These are phyloP conservation scores for Portevinia maculata DNA, from an alignment of 2,888 invertebrate species.

Conservation along the genomic window DNA sequence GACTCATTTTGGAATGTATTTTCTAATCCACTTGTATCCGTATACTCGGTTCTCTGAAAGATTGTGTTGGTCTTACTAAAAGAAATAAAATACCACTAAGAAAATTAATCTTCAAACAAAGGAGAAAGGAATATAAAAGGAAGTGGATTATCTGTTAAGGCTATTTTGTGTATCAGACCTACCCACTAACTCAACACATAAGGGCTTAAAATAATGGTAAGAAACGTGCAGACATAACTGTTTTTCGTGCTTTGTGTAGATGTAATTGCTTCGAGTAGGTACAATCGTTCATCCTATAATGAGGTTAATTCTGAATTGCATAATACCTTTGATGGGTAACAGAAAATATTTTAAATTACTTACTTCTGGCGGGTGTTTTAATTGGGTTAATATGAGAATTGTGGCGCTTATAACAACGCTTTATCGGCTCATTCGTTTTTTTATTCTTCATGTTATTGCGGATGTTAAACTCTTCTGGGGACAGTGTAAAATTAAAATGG, in stretches of 20 bases:
- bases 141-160: neutral
- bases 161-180: neutral
- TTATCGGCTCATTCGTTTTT: conserved; percentile 23
- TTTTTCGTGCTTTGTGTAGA: conserved; percentile 18
- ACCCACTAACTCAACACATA: conserved; percentile 4
- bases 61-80: conserved; percentile 6
- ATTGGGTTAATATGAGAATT: conserved; percentile 58
- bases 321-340: conserved; percentile 29
- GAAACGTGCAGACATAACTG: conserved; percentile 3
- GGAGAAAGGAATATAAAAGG: neutral
- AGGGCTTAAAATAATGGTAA: neutral
- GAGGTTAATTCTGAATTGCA: conserved; percentile 28
- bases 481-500: neutral
- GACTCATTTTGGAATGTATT: conserved; percentile 8
- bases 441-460: conserved; percentile 4
- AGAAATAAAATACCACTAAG: conserved; percentile 22
- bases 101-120: conserved; percentile 47
- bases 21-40: neutral
- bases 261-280: conserved; percentile 32
- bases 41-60: neutral
- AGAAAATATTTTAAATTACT: conserved; percentile 40
- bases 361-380: conserved; percentile 35
- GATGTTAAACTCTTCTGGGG: conserved; percentile 8
- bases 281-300: conserved; percentile 24
- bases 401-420: conserved; percentile 29